Percentiles rank a stretch among this genome's conserved stretches.
Evolutionary conservation across 2,113 vertebrate genomes (phyloP).

Genomic region (Himantopus leucocephalus): DNA sequence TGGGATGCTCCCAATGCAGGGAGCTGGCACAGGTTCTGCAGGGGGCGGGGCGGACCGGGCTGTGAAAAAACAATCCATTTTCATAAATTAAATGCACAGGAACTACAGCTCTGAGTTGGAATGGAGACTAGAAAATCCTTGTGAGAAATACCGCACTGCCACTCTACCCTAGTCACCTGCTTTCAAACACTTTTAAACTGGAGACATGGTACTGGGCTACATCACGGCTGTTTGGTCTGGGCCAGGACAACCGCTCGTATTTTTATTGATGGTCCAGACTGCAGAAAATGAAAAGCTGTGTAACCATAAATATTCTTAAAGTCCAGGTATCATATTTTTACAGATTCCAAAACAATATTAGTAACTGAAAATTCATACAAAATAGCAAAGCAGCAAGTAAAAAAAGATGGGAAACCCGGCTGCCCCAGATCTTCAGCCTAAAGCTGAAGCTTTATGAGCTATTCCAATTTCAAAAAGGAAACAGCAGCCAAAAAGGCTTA

Average conservation of each 20-base stretch:
- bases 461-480: background rate
- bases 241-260: background rate
- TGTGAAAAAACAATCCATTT: background rate
- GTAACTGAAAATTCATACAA: background rate
- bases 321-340: background rate
- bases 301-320: background rate
- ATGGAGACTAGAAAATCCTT: background rate
- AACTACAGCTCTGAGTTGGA: background rate
- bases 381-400: background rate
- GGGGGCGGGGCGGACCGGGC: accelerated
- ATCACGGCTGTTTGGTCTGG: background rate
- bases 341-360: background rate
- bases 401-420: background rate
- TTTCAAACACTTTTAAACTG: background rate
- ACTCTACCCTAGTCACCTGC: background rate
- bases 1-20: background rate
- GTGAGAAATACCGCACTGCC: background rate
- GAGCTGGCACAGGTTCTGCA: background rate
- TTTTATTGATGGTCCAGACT: background rate
- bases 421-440: background rate
- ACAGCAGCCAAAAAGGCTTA: background rate
- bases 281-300: background rate
- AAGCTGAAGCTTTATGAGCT: background rate
- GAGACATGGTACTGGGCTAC: background rate
- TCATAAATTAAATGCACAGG: background rate